Conservation (phyloP, 2,113 vertebrate species). For the Megaceryle torquata region DNA sequence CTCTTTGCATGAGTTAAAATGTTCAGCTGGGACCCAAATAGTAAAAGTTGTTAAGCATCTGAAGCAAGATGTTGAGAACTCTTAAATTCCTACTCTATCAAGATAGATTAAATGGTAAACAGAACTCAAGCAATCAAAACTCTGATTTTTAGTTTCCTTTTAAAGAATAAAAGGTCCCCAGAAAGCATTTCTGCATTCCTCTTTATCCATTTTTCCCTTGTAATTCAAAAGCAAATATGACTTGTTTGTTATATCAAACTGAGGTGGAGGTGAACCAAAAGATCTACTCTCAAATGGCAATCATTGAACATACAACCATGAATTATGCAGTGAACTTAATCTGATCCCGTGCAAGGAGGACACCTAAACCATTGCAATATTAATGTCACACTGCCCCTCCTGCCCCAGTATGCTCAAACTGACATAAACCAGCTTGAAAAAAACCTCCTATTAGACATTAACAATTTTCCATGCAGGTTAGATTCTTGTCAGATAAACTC, state of each 20-base stretch:
- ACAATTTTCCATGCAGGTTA: constrained; percentile 54
- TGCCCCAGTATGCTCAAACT: not conserved
- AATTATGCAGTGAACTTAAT: constrained; percentile 60
- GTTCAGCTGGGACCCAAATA: constrained; percentile 38
- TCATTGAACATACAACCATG: constrained; percentile 1
- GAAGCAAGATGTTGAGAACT: constrained; percentile 32
- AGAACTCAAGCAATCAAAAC: constrained; percentile 31
- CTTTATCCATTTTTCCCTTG: constrained; percentile 10
- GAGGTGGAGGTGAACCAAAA: constrained; percentile 38
- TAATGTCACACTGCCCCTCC: not conserved
- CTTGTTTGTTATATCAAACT: constrained; percentile 4
- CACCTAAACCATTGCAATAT: not conserved
- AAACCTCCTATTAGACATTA: constrained; percentile 53
- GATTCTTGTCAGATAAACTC: constrained; percentile 62
- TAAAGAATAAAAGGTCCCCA: constrained; percentile 42
- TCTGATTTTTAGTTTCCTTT: constrained; percentile 56
- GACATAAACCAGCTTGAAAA: constrained; percentile 51
- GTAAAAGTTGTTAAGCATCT: not conserved
- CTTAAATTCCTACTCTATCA: constrained; percentile 51
- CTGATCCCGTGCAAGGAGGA: not conserved
- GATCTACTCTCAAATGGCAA: constrained; percentile 14
- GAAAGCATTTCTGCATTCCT: constrained; percentile 43
- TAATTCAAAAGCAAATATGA: constrained; percentile 28
- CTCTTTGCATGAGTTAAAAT: constrained; percentile 27
- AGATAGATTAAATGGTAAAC: constrained; percentile 46